Evolutionary conservation across 2,113 vertebrate species (phyloP).

Genomic region (Cisticola juncidis): DNA sequence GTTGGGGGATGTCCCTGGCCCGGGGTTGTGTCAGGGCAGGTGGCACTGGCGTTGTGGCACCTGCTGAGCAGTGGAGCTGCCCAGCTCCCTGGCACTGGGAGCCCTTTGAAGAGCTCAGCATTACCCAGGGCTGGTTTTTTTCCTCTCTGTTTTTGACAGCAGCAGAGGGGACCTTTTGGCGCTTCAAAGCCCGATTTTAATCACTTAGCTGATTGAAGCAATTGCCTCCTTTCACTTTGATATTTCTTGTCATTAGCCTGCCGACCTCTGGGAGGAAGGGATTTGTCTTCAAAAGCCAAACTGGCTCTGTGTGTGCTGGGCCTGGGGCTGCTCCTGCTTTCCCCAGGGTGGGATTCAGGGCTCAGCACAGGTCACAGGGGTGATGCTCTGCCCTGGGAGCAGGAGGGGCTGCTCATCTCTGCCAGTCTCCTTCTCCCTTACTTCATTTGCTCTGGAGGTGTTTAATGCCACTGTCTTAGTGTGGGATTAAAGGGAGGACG

Average conservation of each 20-base stretch:
- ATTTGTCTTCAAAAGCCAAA: not conserved
- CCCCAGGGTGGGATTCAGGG: not conserved
- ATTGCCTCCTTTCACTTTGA: not conserved
- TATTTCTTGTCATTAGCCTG: constrained; percentile 44
- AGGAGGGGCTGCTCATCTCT: not conserved
- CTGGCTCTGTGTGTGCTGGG: not conserved
- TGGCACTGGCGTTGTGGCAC: rapidly evolving
- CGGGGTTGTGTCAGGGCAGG: rapidly evolving
- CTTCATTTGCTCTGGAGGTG: not conserved
- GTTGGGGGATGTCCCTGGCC: not conserved
- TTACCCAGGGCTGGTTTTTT: not conserved
- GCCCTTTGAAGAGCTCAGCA: not conserved
- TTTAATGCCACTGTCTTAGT: not conserved
- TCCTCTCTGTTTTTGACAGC: not conserved
- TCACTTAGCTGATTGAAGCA: not conserved
- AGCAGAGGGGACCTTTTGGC: not conserved
- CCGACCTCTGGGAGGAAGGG: not conserved
- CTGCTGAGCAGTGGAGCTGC: not conserved
- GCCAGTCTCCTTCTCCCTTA: not conserved
- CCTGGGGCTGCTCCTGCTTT: not conserved
- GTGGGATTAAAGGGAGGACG: not conserved
- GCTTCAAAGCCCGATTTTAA: not conserved
- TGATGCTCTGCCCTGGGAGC: not conserved
- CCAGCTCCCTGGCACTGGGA: not conserved
- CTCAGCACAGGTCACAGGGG: not conserved